Conservation (phyloP, 2,888 invertebrate species). For the Elgonia sp. region DNA sequence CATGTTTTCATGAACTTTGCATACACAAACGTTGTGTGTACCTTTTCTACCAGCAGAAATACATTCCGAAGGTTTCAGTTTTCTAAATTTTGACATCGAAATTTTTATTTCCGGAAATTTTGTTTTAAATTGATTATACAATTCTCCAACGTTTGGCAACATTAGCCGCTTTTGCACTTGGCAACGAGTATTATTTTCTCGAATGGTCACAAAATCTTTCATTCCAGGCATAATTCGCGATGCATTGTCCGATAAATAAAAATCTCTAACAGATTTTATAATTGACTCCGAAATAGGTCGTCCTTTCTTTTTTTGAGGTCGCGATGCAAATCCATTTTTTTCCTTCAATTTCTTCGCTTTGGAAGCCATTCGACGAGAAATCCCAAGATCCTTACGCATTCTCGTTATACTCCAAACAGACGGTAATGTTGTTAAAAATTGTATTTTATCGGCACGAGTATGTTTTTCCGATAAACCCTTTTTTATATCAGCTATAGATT, state of each 20-base stretch:
- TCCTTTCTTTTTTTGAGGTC: constrained; percentile 25
- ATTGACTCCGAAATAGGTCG: constrained; percentile 19
- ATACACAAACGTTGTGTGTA: too few species aligned
- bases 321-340: constrained; percentile 28
- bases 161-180: constrained; percentile 52
- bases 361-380: constrained; percentile 48
- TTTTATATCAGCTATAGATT: constrained; percentile 30
- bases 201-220: constrained; percentile 33
- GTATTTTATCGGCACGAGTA: constrained; percentile 38
- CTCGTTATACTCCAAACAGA: constrained; percentile 24
- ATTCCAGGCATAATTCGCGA: constrained; percentile 32
- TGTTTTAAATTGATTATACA: constrained; percentile 24
- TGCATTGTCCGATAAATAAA: constrained; percentile 43
- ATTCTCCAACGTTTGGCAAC: constrained; percentile 14
- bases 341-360: constrained; percentile 26
- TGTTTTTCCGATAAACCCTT: constrained; percentile 33
- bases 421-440: constrained; percentile 41
- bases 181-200: constrained; percentile 15
- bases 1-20: constrained; percentile 47
- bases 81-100: constrained; percentile 51
- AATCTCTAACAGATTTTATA: constrained; percentile 1
- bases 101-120: constrained; percentile 46
- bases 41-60: too few species aligned
- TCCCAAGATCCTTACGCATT: constrained; percentile 6
- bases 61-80: constrained; percentile 38